Percentiles rank a stretch among this genome's conserved stretches.
Conservation (phyloP, 2,113 vertebrate genomes). For the Empidonax traillii region DNA sequence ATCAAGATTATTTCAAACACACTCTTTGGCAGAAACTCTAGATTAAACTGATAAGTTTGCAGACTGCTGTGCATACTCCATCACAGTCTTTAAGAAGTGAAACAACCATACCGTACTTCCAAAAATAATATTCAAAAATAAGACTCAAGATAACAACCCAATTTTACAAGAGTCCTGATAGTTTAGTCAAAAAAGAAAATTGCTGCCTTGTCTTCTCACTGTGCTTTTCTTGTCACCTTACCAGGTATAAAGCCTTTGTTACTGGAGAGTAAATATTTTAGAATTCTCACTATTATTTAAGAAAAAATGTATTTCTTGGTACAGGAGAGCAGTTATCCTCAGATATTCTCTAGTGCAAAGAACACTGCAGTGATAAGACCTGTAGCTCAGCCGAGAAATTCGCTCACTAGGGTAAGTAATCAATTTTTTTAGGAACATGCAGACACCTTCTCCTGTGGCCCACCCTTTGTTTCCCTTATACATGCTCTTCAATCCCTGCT, state of each 20-base stretch:
- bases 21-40: constrained; percentile 3
- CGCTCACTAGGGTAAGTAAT: not conserved
- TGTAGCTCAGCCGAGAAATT: not conserved
- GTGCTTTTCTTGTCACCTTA: constrained; percentile 12
- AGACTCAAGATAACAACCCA: not conserved
- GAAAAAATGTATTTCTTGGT: not conserved
- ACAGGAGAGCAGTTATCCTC: not conserved
- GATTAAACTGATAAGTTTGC: constrained; percentile 3
- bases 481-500: not conserved
- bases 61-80: not conserved
- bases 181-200: not conserved
- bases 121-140: constrained; percentile 28
- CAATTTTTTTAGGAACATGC: not conserved
- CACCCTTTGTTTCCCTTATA: not conserved
- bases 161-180: not conserved
- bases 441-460: not conserved
- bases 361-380: not conserved
- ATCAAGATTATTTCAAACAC: not conserved
- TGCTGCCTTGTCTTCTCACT: not conserved
- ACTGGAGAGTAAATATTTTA: not conserved
- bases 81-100: not conserved
- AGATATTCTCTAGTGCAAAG: not conserved
- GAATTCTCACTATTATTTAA: not conserved
- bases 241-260: not conserved
- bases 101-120: not conserved